Evolutionary conservation across 2,797 vertebrate species (phyloP), one percentile per base, ranked within the genome.

Genomic region (Mionectes olivaceus): DNA sequence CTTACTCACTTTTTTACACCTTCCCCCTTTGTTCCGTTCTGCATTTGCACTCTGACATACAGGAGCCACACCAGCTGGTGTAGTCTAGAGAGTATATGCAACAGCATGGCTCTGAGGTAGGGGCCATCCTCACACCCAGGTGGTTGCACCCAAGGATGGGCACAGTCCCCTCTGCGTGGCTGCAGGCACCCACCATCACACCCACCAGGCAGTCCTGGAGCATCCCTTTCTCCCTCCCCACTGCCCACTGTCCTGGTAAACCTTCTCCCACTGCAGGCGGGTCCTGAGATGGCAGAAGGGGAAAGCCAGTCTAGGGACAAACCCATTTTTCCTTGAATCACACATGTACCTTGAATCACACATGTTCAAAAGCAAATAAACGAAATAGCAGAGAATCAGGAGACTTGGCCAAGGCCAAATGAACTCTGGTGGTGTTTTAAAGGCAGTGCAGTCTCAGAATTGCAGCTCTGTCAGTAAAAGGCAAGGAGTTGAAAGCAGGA

Each of bases 401-500:
- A 83, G 64, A 55, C 74, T 91, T 24, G 15, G 52, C 22, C 63
- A 59, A 96, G 57, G 89, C 70, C 91, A 67, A 65, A 81, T 12
- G 85, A 93, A 63, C 52, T 70, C 86, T 39, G 52, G n/a, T 78
- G 85, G 60, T 87, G 33, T 81, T 78, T 84, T 24, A 94, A 83
- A 93, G 82, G 55, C 11, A 3, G 49, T 8, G 57, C 63, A 77
- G 37, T 43, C 39, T 79, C 43, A 41, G 32, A 90, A 61, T 5
- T 32, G 13, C 67, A 65, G 21, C 10, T 87, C 33, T 74, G 10
- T 19, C 35, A 81, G 43, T n/a, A 74, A 84, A 83, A 8, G 4
- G 65, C 68, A 63, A 50, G 33, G 32, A 74, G 57, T 61, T 85
- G 83, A 83, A 93, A 57, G 74, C 85, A 94, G 49, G 44, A 27